Percentiles rank a stretch among this genome's conserved stretches.
Conservation (phyloP, 2,113 vertebrate genomes). For the Platanista minor region DNA sequence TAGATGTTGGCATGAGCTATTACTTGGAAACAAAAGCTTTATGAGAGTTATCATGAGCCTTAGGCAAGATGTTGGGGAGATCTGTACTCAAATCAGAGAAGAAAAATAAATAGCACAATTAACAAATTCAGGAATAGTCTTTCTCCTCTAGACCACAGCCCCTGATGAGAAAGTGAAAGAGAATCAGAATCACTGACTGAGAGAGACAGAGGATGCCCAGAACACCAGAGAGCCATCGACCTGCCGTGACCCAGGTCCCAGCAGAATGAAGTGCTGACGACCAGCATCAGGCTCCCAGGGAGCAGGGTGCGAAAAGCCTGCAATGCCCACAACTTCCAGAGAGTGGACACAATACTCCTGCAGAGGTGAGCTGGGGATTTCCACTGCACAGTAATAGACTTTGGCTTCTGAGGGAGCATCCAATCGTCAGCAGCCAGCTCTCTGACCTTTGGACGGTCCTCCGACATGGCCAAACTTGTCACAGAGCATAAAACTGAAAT, state of each 20-base stretch:
- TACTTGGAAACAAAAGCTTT: not conserved
- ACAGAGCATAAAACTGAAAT: slow-evolving; percentile 77
- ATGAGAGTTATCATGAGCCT: not conserved
- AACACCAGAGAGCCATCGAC: rapidly evolving
- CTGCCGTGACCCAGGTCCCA: not conserved
- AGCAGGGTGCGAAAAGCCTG: not conserved
- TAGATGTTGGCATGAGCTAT: not conserved
- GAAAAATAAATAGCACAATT: not conserved
- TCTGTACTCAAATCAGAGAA: not conserved
- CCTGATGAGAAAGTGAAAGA: not conserved
- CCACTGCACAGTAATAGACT: slow-evolving; percentile 80
- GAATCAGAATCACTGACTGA: not conserved
- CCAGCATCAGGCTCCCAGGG: not conserved
- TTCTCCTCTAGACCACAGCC: not conserved
- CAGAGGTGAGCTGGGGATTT: slow-evolving; percentile 79
- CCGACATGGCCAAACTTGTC: slow-evolving; percentile 73
- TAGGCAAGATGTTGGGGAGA: not conserved
- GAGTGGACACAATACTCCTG: slow-evolving; percentile 21
- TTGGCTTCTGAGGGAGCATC: slow-evolving; percentile 70
- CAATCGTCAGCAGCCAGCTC: slow-evolving; percentile 69
- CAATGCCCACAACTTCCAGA: not conserved
- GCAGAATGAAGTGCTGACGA: not conserved
- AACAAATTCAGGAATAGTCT: not conserved
- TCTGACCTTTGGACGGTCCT: slow-evolving; percentile 82
- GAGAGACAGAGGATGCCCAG: not conserved